Percentiles rank a stretch among this genome's conserved stretches.
These are phyloP conservation scores for Thymallus thymallus DNA, from an alignment of 2,113 vertebrate genomes.

Conservation along the genomic window DNA sequence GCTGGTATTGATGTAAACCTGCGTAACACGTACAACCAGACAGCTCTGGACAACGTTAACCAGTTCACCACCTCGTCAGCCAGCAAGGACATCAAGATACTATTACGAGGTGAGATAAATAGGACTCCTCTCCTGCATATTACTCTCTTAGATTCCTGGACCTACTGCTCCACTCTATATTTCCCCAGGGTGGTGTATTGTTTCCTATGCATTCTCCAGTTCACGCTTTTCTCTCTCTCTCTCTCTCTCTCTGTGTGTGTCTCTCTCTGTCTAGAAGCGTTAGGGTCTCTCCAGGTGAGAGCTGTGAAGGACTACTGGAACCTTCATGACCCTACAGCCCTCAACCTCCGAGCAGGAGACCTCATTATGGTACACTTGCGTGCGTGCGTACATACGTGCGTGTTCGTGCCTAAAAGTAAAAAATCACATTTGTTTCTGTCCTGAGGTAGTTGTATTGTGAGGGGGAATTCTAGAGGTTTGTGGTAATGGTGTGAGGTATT, in stretches of 20 bases:
- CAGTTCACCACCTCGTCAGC: slow-evolving; percentile 97
- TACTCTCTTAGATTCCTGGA: no score
- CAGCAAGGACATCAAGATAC: slow-evolving; percentile 96
- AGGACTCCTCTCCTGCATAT: neutral
- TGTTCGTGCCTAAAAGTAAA: neutral
- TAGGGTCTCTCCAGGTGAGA: slow-evolving; percentile 90
- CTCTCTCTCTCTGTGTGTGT: neutral
- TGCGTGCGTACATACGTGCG: no score
- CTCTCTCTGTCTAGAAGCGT: slow-evolving; percentile 78
- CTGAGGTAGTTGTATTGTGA: neutral
- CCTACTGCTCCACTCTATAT: no score
- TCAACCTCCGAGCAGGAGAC: slow-evolving; percentile 91
- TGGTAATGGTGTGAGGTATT: neutral
- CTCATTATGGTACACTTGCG: slow-evolving; percentile 79
- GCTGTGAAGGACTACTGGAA: slow-evolving; percentile 98
- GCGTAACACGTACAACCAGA: slow-evolving; percentile 97
- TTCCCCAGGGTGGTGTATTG: no score
- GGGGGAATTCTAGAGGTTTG: neutral
- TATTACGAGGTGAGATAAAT: slow-evolving; percentile 81
- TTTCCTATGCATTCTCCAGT: no score
- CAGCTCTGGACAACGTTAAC: slow-evolving; percentile 95
- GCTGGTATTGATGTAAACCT: slow-evolving; percentile 91
- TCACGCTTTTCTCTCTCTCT: neutral
- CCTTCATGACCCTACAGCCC: slow-evolving; percentile 91
- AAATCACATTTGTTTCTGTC: no score